Base-by-base conservation (phyloP, 2,113 vertebrate genomes). In the Thomomys bottae region DNA sequence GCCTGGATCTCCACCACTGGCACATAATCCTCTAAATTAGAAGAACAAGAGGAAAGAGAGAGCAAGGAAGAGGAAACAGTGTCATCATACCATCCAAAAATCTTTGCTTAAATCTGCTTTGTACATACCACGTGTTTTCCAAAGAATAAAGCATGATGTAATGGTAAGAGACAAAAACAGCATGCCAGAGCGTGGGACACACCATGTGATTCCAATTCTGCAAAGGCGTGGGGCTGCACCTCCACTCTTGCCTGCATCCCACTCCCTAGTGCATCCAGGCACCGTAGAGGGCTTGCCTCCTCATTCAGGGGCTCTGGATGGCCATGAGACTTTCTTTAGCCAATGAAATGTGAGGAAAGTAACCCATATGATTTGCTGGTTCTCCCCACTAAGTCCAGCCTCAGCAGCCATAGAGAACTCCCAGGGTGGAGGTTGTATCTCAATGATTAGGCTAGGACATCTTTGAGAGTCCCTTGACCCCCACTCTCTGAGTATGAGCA, bases 51-150 rank as follows among this genome's bases (percentile, higher is more conserved):
- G 78, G 68, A 81, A 49, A 26, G 70, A 63, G 82, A 85, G 79
- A 70, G 42, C 61, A 63, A 34, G 66, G 24, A 21, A 84, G 61
- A 82, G 63, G 80, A 57, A 70, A 77, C 70, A 2, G 15, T 21
- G 73, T 92, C 88, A 66, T 76, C 57, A 63, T 17, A 20, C n/a
- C 68, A 42, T 72, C 89, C 72, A 49, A 66, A 77, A 77, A 68
- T 45, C 70, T 70, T 77, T 45, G 36, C 70, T 89, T 75, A 49
- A 36, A 49, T 81, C 80, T 90, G 85, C 81, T 70, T 66, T 71
- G n/a, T 54, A 45, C 34, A 4, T 79, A 2, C 64, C 76, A 80
- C 42, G 30, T 84, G 40, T 80, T 90, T 72, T 76, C 14, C 88
- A 72, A 38, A 70, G 83, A 82, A 2, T 11, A 70, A 17, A 34